Evolutionary conservation across 2,888 invertebrate genomes (phyloP), one percentile per base, ranked within the genome.

Genomic region (Mycalesis mineus): DNA sequence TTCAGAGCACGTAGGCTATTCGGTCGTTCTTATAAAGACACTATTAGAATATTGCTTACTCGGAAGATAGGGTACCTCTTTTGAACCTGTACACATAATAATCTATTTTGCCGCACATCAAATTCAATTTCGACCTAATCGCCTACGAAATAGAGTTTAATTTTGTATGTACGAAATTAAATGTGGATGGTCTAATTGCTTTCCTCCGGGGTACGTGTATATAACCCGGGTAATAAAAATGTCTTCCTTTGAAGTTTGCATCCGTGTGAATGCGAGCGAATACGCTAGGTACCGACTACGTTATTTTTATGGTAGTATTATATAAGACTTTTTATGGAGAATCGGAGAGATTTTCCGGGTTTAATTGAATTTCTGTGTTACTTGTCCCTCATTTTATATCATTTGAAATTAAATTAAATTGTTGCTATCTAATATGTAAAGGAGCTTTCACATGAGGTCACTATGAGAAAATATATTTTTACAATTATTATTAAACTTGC

Each of bases 191-290:
- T 57, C 31, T 49, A 59, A 60, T 61, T 57, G 55, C 56, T 55
- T 40, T 47, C 40, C 62, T 52, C 59, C 44, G 55, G 5, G 22
- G 47, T 60, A 58, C 57, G 47, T 47, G 47, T 47, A 47, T 47
- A 47, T 47, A 47, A 55, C 57, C 62, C 49, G 45, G 37, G 60
- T 62, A 60, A 62, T 64, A 64, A 65, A 64, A 64, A 65, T 62
- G 57, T 62, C 55, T 61, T 58, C 55, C 63, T 62, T 61, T 66
- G 61, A 65, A 59, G 55, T 64, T 60, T 60, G 39, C 36, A 55
- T 57, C 15, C 14, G 51, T 41, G 53, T 45, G 44, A 53, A 45
- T 28, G 36, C 36, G 33, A 31, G 14, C 14, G 33, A 47, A 15
- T 33, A 47, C 15, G 47, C 11, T 11, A 36, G 36, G 36, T 36